Evolutionary conservation across 2,797 vertebrate genomes (phyloP).

Genomic region (Lepilemur septentrionalis): DNA sequence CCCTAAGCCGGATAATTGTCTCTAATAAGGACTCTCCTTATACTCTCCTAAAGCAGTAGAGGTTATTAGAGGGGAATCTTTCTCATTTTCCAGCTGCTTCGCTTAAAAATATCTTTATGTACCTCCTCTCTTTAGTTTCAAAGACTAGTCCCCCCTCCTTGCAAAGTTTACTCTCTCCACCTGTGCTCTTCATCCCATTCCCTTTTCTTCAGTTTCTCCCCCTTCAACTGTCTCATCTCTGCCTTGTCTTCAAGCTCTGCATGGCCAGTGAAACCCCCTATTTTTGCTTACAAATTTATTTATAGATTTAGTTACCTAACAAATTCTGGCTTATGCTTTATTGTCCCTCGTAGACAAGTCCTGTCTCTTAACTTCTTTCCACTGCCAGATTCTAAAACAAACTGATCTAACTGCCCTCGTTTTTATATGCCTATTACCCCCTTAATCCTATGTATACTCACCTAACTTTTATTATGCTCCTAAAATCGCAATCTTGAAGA

Average conservation of each 20-base stretch:
- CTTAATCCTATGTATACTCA: not conserved
- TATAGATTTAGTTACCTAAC: not conserved
- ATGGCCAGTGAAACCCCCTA: not conserved
- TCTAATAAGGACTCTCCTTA: not conserved
- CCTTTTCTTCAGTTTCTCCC: not conserved
- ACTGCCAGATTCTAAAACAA: not conserved
- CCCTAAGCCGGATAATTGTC: not conserved
- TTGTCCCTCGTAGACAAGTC: not conserved
- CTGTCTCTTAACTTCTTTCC: not conserved
- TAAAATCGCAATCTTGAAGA: not conserved
- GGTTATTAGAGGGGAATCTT: not conserved
- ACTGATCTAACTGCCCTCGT: not conserved
- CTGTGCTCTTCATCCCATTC: not conserved
- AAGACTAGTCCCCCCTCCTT: not conserved
- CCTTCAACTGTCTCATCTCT: not conserved
- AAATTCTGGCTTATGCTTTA: not conserved
- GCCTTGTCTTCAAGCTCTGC: not conserved
- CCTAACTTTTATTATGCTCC: not conserved
- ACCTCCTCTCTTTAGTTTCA: not conserved
- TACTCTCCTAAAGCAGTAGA: not conserved
- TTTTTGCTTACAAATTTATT: not conserved
- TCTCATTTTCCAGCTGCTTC: not conserved
- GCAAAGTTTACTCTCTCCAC: not conserved
- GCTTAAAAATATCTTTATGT: not conserved
- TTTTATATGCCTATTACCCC: not conserved